Evolutionary conservation across 2,113 vertebrate genomes (phyloP), one percentile per base, ranked within the genome.

Genomic region (Lamprologus speciosus): DNA sequence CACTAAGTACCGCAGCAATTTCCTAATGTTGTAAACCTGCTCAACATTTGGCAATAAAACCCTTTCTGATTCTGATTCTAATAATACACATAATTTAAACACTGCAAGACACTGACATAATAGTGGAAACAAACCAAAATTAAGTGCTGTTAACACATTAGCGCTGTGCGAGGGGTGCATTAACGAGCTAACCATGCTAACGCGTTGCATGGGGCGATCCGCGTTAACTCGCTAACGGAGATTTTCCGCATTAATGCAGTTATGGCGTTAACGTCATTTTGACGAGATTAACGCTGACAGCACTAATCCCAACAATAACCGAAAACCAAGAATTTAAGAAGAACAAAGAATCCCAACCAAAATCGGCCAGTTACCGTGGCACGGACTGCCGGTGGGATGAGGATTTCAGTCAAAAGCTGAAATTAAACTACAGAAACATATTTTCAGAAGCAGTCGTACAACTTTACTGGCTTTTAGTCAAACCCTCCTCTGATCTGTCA

Each of bases 191-290:
- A 60, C 57, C 57, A 31, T 10, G 57, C 14, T 31, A 60, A 31
- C 2, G 0, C 2, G 5, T 60, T 31, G 11, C 0, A 17, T 0
- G 26, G 26, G 57, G 26, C 5, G 5, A 31, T 60, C 26, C 2
- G 1, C 28, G 0, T 33, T 63, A 2, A 63, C 9, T 33, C 2
- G 2, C 28, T 63, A 1, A 33, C 2, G 0, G 28, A 63, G 9
- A 35, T 35, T 63, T 63, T 19, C 6, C 6, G 1, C 9, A 7
- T 63, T 63, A 63, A 0, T 3, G 16, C 3, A 3, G 1, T 1
- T 58, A 17, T 17, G 8, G 16, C 8, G 2, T 17, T 60, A 6
- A 33, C 6, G 1, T 63, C 16, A 35, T 63, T 35, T 63, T 33
- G 0, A 60, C 3, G 7, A 60, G 28, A 60, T 2, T 60, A 7